A percentile compares a stretch with the other conserved stretches of the same genome.
Conservation (phyloP, 2,113 vertebrate genomes). For the Ariopsis seemanni region DNA sequence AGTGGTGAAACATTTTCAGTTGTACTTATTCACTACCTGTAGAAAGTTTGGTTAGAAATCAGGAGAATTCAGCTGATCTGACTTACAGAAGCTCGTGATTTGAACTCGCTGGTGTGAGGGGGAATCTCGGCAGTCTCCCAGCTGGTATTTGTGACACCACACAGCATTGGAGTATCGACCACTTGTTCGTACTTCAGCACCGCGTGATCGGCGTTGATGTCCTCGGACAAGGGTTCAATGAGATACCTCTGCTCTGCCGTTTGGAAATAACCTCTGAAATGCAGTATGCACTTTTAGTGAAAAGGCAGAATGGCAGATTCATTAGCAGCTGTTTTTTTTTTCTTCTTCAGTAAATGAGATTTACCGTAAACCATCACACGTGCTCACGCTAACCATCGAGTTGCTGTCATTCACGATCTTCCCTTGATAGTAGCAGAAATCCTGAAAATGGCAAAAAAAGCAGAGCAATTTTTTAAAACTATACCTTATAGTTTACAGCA, state of each 20-base stretch:
- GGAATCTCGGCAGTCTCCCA: slow-evolving; percentile 63
- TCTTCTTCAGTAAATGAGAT: not conserved
- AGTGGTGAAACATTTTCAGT: not conserved
- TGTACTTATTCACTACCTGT: not conserved
- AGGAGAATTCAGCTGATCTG: not conserved
- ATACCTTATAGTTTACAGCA: too few species aligned
- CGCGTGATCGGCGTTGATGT: slow-evolving; percentile 66
- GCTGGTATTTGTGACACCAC: slow-evolving; percentile 76
- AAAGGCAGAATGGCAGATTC: not conserved
- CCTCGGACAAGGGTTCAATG: slow-evolving; percentile 69
- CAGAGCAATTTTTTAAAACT: not conserved
- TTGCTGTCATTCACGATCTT: slow-evolving; percentile 68
- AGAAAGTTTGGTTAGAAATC: not conserved
- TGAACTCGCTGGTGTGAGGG: slow-evolving; percentile 61
- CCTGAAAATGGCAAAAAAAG: slow-evolving; percentile 59
- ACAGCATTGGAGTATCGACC: slow-evolving; percentile 56
- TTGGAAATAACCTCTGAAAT: slow-evolving; percentile 72
- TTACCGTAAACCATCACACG: slow-evolving; percentile 78
- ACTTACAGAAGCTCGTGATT: slow-evolving; percentile 66
- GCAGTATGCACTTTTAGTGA: not conserved
- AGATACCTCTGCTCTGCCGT: slow-evolving; percentile 72
- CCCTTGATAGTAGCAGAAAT: slow-evolving; percentile 80
- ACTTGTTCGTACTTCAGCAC: slow-evolving; percentile 55
- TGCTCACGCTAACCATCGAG: slow-evolving; percentile 75
- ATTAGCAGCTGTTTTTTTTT: not conserved